Evolutionary conservation across 2,888 invertebrate species (phyloP).

Genomic region (Leucophenga montana): DNA sequence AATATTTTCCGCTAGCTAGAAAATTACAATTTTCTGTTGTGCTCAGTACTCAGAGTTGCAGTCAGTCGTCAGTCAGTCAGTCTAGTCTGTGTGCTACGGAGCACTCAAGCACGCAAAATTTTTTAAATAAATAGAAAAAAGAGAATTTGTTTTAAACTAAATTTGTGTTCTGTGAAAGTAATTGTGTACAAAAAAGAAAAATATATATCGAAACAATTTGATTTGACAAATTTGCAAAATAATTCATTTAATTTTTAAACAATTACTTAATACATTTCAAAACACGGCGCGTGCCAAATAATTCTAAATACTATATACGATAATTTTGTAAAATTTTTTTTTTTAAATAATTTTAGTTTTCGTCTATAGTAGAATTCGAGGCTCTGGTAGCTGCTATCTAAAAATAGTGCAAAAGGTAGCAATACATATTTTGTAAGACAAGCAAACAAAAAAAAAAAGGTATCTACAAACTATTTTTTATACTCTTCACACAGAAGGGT

Average conservation of each 20-base stretch:
- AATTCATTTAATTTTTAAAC: not conserved
- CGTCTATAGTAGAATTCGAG: not conserved
- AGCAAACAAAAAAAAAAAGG: conserved; percentile 6
- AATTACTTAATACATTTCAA: not conserved
- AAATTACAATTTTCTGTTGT: too few species aligned
- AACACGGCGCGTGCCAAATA: not conserved
- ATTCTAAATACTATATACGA: too few species aligned
- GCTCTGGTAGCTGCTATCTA: not conserved
- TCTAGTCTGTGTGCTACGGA: not conserved
- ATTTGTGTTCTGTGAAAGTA: too few species aligned
- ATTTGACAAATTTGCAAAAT: not conserved
- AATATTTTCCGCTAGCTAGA: conserved; percentile 1
- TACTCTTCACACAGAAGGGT: too few species aligned
- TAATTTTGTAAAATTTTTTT: not conserved
- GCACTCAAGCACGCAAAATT: too few species aligned
- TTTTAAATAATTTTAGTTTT: not conserved
- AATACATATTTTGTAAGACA: not conserved
- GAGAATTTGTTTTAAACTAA: too few species aligned
- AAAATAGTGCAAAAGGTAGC: conserved; percentile 22
- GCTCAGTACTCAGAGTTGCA: too few species aligned
- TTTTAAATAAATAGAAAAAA: too few species aligned
- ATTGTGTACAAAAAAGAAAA: not conserved
- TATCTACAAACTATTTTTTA: not conserved
- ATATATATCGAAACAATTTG: not conserved
- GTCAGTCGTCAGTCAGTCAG: not conserved